phyloP scores from a whole-genome alignment of 2,888 invertebrate species.

The Hydrotaea diabolus region DNA sequence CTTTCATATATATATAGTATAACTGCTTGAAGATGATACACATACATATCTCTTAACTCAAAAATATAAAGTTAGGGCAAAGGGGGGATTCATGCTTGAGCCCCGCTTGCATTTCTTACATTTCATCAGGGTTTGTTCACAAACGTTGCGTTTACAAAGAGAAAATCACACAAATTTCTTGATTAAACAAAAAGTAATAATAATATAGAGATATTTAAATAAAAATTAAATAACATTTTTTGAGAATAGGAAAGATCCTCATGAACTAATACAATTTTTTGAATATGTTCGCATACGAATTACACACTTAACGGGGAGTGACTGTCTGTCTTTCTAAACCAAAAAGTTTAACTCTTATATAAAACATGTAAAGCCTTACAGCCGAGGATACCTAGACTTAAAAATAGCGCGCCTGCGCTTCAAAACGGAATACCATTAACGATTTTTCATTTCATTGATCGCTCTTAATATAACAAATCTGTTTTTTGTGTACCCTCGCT shows the following conservation, averaged over 20 bases:
- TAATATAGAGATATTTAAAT: constrained; percentile 33
- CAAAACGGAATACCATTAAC: constrained; percentile 30
- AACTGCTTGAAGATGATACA: constrained; percentile 1
- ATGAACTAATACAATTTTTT: constrained; percentile 25
- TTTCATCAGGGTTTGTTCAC: not conserved
- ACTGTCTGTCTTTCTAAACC: constrained; percentile 17
- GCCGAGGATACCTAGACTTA: constrained; percentile 23
- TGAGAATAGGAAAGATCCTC: constrained; percentile 31
- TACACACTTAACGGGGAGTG: constrained; percentile 26
- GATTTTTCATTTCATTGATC: constrained; percentile 4
- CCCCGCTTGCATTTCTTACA: not conserved
- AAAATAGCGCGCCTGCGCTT: constrained; percentile 39
- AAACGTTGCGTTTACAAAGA: constrained; percentile 20
- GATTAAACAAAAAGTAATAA: constrained; percentile 1
- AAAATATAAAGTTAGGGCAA: constrained; percentile 11
- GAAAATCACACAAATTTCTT: constrained; percentile 24
- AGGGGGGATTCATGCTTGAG: not conserved
- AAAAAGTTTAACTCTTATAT: constrained; percentile 38
- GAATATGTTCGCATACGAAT: constrained; percentile 6
- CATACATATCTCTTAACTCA: not conserved
- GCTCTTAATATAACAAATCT: constrained; percentile 78
- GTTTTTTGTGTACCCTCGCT: constrained; percentile 81
- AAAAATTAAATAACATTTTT: constrained; percentile 41
- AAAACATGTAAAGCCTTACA: constrained; percentile 42
- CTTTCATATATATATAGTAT: too few relatives aligned